Base-by-base conservation (phyloP, 2,888 invertebrate species). In the Alcis repandata region DNA sequence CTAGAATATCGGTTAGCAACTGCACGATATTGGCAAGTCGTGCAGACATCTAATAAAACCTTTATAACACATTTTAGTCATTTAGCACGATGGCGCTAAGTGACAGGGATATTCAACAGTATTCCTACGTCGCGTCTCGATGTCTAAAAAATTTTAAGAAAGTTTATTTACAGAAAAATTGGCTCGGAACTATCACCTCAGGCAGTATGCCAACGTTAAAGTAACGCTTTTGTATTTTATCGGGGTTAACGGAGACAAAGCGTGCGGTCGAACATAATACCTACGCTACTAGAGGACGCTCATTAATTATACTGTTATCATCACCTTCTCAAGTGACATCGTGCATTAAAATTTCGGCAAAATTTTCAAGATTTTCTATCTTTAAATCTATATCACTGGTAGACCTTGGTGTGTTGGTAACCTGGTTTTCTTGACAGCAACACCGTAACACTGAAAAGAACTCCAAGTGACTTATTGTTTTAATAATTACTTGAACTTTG, bases 201-300 rank as follows among this genome's bases (percentile, higher is more conserved):
- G 89, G 90, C 90, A 87, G 54, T 60, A 72, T 87, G 89, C 89
- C 88, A 89, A 84, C 71, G 67, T 69, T 72, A 75, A 78, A 71
- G 72, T 79, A 79, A 83, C 74, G 76, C 69, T 82, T 78, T 78
- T 79, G 63, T 76, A 78, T 79, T 79, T 79, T 78, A 79, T 82
- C 67, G 77, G 78, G 80, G 84, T 85, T 83, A 83, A 76, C 74
- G 77, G 74, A 83, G 80, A 78, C 74, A 73, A 71, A 68, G 66
- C 68, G 56, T 64, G 56, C 51, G 57, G 48, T 52, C 61, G 41
- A 62, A 36, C 20, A 27, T 2, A 32, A 52, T 49, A 57, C 43
- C 49, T 22, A 33, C 40, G 17, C 13, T 17, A 20, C 19, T 61
- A 54, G 53, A 33, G 41, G 52, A 15, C 54, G 36, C 9, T 59